Base-by-base conservation (phyloP, 2,797 vertebrate genomes). In the Meriones psammophilus region DNA sequence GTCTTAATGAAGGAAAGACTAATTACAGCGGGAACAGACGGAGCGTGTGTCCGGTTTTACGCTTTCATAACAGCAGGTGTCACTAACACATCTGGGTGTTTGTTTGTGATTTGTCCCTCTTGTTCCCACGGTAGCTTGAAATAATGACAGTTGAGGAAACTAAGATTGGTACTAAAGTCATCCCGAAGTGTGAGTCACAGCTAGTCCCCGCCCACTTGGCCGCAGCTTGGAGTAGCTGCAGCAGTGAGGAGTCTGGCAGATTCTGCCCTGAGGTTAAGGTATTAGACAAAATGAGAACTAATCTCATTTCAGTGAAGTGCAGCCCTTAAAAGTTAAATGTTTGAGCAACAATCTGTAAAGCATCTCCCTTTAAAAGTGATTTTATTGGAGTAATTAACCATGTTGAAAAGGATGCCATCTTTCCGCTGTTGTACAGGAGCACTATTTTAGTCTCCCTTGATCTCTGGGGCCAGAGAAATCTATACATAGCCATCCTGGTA, bases 371-470 rank as follows among this genome's bases (percentile, higher is more conserved):
- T 93, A 78, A 90, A 94, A 92, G 69, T 76, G 18, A 95, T 92
- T 97, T 96, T 94, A 97, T 96, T 97, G 91, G 28, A 71, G 68
- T 92, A 97, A 97, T 97, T 96, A 95, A 90, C 96, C 92, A 74
- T 90, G 58, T 54, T 92, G 90, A 80, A 96, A 94, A 91, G 26
- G 17, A 64, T 56, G 79, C 36, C 28, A 78, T 91, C 56, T 95
- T 95, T 79, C 66, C 20, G 20, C 74, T 90, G 89, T 46, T 83
- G 24, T 71, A 1, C 64, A 42, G 95, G 76, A 96, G 89, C n/a
- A 91, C 91, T 93, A 22, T 92, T 95, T 71, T 79, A 60, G 85
- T 94, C 76, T 92, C 68, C 7, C 36, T 89, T 56, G 54, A 66
- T 96, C 50, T 91, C 62, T 84, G 76, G 74, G 78, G 76, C 69